These are phyloP conservation scores for Meriones psammophilus DNA, from an alignment of 2,797 vertebrate species.

Conservation along the genomic window DNA sequence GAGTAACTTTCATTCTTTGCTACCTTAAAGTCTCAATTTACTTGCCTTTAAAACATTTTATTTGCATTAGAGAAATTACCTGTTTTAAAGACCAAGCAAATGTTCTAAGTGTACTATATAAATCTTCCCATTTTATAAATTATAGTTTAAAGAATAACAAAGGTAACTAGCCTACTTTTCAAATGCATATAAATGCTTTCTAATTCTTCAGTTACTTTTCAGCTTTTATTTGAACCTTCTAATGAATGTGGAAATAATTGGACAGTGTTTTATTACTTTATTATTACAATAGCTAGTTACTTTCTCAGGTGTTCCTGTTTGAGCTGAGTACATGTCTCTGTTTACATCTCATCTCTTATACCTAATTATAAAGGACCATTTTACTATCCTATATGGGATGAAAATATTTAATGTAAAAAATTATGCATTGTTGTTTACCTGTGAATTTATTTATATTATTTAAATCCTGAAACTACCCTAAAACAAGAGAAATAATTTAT, in stretches of 20 bases:
- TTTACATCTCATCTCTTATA: neutral
- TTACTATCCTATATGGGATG: neutral
- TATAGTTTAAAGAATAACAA: neutral
- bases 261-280: neutral
- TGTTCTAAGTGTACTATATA: neutral
- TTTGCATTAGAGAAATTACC: constrained; percentile 50
- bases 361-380: neutral
- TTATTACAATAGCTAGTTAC: neutral
- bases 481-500: neutral
- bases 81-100: constrained; percentile 31
- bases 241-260: neutral
- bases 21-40: constrained; percentile 24
- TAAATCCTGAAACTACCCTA: neutral
- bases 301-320: neutral
- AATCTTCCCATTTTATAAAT: constrained; percentile 4
- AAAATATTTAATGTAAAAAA: neutral
- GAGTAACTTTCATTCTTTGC: constrained; percentile 34
- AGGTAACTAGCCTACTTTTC: neutral
- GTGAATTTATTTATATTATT: neutral
- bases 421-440: neutral
- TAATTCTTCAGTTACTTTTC: neutral
- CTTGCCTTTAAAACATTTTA: constrained; percentile 15
- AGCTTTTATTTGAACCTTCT: neutral
- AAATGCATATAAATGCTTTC: neutral
- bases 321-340: neutral